Conservation (phyloP, 1,140 invertebrate species). For the Orussus abietinus region DNA sequence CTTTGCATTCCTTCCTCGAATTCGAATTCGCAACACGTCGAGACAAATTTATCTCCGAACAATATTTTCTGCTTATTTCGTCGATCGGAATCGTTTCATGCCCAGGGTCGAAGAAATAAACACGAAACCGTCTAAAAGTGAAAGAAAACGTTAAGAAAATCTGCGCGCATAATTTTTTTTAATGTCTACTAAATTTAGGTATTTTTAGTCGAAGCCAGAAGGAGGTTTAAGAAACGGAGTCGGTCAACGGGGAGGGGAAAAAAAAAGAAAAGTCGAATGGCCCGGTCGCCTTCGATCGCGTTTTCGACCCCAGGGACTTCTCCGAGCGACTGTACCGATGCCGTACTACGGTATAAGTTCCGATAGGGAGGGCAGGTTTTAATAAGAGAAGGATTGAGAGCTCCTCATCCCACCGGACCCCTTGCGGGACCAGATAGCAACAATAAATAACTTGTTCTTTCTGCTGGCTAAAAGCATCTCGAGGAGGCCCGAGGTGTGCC, state of each 20-base stretch:
- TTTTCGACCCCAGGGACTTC: constrained; percentile 16
- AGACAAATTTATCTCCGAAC: too few species aligned
- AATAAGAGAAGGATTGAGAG: constrained; percentile 52
- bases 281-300: neutral
- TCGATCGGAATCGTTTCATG: too few species aligned
- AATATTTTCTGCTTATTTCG: too few species aligned
- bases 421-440: constrained; percentile 38
- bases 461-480: constrained; percentile 46
- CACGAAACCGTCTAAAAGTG: too few species aligned
- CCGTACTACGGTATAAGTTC: constrained; percentile 37
- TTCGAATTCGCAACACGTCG: too few species aligned
- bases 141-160: too few species aligned
- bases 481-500: constrained; percentile 26
- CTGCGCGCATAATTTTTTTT: too few species aligned
- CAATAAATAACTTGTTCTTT: constrained; percentile 52
- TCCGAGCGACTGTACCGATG: constrained; percentile 34
- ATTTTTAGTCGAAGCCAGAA: too few species aligned
- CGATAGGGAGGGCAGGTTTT: constrained; percentile 51
- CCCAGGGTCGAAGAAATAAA: too few species aligned
- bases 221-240: too few species aligned
- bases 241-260: neutral
- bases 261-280: neutral
- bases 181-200: too few species aligned
- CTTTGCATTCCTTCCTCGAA: too few species aligned
- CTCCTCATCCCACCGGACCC: constrained; percentile 24